Percentiles rank a stretch among this genome's conserved stretches.
phyloP scores from a whole-genome alignment of 1,140 invertebrate species.

The Andrena cerasifolii region DNA sequence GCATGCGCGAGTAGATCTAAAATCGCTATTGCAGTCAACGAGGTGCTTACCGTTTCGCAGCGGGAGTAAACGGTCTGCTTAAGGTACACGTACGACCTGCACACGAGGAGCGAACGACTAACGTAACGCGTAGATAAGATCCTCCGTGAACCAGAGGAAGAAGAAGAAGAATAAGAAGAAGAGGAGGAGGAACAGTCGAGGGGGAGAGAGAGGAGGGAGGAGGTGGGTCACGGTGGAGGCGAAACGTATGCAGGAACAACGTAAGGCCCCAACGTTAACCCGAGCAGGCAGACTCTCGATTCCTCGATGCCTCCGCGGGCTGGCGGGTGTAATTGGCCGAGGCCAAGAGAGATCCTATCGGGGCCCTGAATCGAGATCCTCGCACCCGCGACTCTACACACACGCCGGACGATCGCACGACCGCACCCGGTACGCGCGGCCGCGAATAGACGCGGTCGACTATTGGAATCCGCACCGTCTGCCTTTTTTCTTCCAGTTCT shows the following conservation, averaged over 20 bases:
- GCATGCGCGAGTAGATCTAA: slow-evolving; percentile 54
- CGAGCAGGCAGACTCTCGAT: slow-evolving; percentile 52
- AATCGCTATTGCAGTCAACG: slow-evolving; percentile 69
- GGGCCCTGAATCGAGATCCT: slow-evolving; percentile 70
- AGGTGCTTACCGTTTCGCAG: slow-evolving; percentile 63
- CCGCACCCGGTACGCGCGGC: slow-evolving; percentile 58
- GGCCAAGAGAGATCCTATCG: slow-evolving; percentile 70
- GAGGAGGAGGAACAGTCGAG: neutral
- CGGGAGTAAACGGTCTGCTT: slow-evolving; percentile 61
- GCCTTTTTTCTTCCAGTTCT: too few relatives aligned
- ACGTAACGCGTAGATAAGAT: slow-evolving; percentile 73
- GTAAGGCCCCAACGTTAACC: slow-evolving; percentile 62
- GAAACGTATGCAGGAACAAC: slow-evolving; percentile 70
- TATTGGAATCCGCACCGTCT: too few relatives aligned
- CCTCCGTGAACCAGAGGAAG: slow-evolving; percentile 37
- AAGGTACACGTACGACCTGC: slow-evolving; percentile 53
- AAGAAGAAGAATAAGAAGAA: neutral
- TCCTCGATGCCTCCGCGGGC: slow-evolving; percentile 36
- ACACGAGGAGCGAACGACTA: slow-evolving; percentile 61
- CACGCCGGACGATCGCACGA: slow-evolving; percentile 44
- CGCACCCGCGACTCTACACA: slow-evolving; percentile 65
- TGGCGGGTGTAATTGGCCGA: slow-evolving; percentile 72
- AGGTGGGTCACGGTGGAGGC: slow-evolving; percentile 54
- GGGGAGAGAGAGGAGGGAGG: neutral
- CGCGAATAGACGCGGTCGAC: slow-evolving; percentile 36